Evolutionary conservation across 2,113 vertebrate genomes (phyloP), one percentile per base, ranked within the genome.

Genomic region (Dasyornis broadbenti): DNA sequence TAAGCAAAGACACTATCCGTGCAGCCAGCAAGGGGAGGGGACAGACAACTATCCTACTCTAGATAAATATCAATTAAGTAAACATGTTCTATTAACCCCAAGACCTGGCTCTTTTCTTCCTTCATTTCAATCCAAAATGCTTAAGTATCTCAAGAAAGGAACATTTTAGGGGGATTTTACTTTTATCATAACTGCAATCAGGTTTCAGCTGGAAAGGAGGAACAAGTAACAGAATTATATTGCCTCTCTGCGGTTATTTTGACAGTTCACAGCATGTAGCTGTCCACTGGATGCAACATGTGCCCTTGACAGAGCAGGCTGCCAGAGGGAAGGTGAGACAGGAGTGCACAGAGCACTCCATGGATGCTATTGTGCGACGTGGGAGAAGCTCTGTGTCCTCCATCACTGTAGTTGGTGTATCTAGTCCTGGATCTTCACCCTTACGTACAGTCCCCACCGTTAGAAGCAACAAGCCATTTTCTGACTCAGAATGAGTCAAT

Each of bases 21-120:
- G 65, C 76, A 89, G 83, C 83, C 69, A 89, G 75, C 27, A 85
- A 69, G 14, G 26, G 63, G 81, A 94, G 24, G 42, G 42, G 30
- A 72, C 28, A 54, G 39, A 49, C 88, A 93, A 80, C 33, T n/a
- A 22, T 17, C 33, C 53, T 72, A 20, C 47, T 89, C 61, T 77
- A 86, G 45, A 77, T 87, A 94, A 96, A 61, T 61, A 86, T 13
- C 69, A 90, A 88, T 82, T 86, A 96, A 91, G 35, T 20, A 28
- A 95, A 68, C 59, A 45, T 54, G 56, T 65, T 90, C 61, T 71
- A 76, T 91, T 86, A 86, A 88, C 87, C 83, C 42, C 27, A 59
- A 50, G 75, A 91, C 50, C 42, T 71, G 24, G 15, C 22, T 82
- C 71, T 77, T 91, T 94, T 91, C 21, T 37, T 68, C 45, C 28